phyloP scores from a whole-genome alignment of 2,113 vertebrate genomes.

The Galbula dea region DNA sequence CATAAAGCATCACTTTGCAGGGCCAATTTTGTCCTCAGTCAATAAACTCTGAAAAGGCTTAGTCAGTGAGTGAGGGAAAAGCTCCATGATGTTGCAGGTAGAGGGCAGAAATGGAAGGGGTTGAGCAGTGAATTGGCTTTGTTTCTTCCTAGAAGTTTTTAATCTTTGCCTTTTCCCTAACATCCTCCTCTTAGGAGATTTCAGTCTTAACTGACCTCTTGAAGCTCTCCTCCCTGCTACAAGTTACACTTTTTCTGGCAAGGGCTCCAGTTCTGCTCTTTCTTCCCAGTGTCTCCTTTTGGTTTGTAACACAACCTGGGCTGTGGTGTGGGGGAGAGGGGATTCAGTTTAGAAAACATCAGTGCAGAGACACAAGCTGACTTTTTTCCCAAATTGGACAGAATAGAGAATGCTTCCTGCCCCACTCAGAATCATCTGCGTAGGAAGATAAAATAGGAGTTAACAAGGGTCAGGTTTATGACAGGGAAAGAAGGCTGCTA shows the following conservation, averaged over 20 bases:
- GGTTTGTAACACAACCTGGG: background rate
- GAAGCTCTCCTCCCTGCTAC: background rate
- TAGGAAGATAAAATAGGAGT: slow-evolving; percentile 57
- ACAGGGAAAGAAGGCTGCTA: slow-evolving; percentile 57
- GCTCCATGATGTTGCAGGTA: background rate
- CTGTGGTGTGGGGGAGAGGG: background rate
- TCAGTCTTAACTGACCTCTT: background rate
- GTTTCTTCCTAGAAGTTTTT: background rate
- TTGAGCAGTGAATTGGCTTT: background rate
- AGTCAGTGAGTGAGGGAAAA: background rate
- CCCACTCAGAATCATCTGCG: slow-evolving; percentile 30
- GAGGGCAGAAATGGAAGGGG: background rate
- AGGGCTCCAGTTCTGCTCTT: background rate
- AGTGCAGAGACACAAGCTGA: background rate
- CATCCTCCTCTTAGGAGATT: background rate
- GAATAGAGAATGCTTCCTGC: background rate
- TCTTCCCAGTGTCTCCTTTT: background rate
- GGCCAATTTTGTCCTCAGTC: background rate
- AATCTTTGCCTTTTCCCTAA: background rate
- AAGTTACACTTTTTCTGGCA: background rate
- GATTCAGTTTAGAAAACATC: background rate
- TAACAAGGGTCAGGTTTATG: slow-evolving; percentile 66
- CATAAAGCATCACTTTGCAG: background rate
- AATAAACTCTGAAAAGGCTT: background rate
- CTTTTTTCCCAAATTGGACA: background rate